Evolutionary conservation across 2,888 invertebrate genomes (phyloP).

Genomic region (Synergus gifuensis): DNA sequence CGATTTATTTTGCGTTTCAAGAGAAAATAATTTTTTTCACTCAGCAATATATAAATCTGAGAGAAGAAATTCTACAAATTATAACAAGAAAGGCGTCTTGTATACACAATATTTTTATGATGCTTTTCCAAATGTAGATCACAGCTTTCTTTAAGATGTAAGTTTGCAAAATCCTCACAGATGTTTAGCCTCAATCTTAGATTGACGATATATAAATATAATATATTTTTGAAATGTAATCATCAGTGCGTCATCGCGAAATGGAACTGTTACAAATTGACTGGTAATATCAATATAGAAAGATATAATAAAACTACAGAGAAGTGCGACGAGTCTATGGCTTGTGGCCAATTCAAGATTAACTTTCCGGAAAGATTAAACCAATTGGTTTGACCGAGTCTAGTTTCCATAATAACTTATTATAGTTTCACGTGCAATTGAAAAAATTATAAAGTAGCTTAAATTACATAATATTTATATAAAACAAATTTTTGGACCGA

Average conservation of each 20-base stretch:
- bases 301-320: conserved; percentile 46
- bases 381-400: conserved; percentile 53
- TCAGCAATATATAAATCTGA: not conserved
- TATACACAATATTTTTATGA: not conserved
- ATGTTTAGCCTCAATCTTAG: not conserved
- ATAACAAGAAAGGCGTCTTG: not conserved
- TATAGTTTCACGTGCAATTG: not conserved
- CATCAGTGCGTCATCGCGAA: conserved; percentile 15
- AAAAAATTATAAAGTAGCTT: not conserved
- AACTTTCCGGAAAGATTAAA: conserved; percentile 56
- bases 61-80: not conserved
- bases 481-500: not conserved
- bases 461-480: conserved; percentile 1
- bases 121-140: not conserved
- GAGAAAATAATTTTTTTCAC: not conserved
- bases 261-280: conserved; percentile 16
- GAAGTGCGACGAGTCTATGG: conserved; percentile 53
- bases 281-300: conserved; percentile 32
- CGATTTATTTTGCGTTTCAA: not conserved
- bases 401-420: conserved; percentile 12
- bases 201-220: not conserved
- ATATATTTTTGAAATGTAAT: not conserved
- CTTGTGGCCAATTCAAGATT: conserved; percentile 56
- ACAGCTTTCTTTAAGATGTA: not conserved
- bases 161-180: not conserved